phyloP scores from a whole-genome alignment of 2,113 vertebrate species.

The Stegastes partitus region DNA sequence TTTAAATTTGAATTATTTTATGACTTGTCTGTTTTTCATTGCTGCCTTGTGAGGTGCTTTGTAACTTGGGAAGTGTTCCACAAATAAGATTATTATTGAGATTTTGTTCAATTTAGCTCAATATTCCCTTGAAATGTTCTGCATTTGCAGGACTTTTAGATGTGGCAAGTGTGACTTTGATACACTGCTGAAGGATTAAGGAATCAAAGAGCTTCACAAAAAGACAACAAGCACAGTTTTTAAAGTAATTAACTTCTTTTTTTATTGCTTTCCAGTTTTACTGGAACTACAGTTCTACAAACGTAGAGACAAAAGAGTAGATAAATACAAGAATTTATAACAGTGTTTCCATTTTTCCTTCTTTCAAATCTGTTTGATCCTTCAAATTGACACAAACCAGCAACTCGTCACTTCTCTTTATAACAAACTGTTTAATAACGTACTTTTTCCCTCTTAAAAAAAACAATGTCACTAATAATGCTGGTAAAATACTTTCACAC shows the following conservation, averaged over 20 bases:
- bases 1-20: too few relatives aligned
- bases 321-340: conserved; percentile 30
- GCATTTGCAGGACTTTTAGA: too few relatives aligned
- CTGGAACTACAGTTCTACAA: conserved; percentile 39
- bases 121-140: too few relatives aligned
- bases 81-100: too few relatives aligned
- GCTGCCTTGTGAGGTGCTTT: too few relatives aligned
- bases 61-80: too few relatives aligned
- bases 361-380: conserved; percentile 8
- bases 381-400: conserved; percentile 6
- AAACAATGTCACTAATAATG: background rate
- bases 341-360: conserved; percentile 28
- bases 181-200: background rate
- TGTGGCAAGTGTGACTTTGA: too few relatives aligned
- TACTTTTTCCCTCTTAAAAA: conserved; percentile 7
- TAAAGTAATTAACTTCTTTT: conserved; percentile 12
- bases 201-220: background rate
- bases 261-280: conserved; percentile 64
- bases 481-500: conserved; percentile 6
- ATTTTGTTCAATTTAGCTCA: too few relatives aligned
- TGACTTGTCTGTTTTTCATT: too few relatives aligned
- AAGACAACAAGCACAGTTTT: conserved; percentile 9
- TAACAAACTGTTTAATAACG: conserved; percentile 28
- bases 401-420: conserved; percentile 27
- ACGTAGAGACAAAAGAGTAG: conserved; percentile 15